These are phyloP conservation scores for Papilio dardanus DNA, from an alignment of 1,140 invertebrate species.

Conservation along the genomic window DNA sequence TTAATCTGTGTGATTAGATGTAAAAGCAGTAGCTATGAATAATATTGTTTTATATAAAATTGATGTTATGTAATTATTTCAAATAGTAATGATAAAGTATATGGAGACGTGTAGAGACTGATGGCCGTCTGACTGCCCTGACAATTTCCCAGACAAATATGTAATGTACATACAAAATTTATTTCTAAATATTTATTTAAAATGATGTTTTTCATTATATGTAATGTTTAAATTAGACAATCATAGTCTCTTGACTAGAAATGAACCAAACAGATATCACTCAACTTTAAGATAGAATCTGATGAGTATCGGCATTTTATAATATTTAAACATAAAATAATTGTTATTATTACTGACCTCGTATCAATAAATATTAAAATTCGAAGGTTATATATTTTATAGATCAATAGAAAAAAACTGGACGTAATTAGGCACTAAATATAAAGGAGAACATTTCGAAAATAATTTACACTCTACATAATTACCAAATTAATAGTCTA, in stretches of 20 bases:
- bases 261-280: slow-evolving; percentile 70
- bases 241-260: slow-evolving; percentile 79
- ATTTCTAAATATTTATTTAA: slow-evolving; percentile 43
- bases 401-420: slow-evolving; percentile 74
- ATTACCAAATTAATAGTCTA: slow-evolving; percentile 71
- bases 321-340: slow-evolving; percentile 50
- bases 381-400: slow-evolving; percentile 67
- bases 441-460: slow-evolving; percentile 68
- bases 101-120: slow-evolving; percentile 23
- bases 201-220: slow-evolving; percentile 47
- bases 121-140: slow-evolving; percentile 37
- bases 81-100: background rate
- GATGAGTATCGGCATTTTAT: slow-evolving; percentile 54
- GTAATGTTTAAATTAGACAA: slow-evolving; percentile 68
- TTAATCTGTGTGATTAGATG: background rate
- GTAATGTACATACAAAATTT: slow-evolving; percentile 43
- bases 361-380: slow-evolving; percentile 79
- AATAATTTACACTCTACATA: slow-evolving; percentile 76
- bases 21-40: background rate
- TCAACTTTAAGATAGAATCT: slow-evolving; percentile 59
- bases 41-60: background rate
- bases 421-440: slow-evolving; percentile 78
- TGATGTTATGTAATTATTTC: background rate
- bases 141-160: slow-evolving; percentile 38
- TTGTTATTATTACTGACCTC: slow-evolving; percentile 71